Percentiles rank a stretch among this genome's conserved stretches.
phyloP scores from a whole-genome alignment of 1,140 invertebrate genomes.

The Zelostemma sp. region DNA sequence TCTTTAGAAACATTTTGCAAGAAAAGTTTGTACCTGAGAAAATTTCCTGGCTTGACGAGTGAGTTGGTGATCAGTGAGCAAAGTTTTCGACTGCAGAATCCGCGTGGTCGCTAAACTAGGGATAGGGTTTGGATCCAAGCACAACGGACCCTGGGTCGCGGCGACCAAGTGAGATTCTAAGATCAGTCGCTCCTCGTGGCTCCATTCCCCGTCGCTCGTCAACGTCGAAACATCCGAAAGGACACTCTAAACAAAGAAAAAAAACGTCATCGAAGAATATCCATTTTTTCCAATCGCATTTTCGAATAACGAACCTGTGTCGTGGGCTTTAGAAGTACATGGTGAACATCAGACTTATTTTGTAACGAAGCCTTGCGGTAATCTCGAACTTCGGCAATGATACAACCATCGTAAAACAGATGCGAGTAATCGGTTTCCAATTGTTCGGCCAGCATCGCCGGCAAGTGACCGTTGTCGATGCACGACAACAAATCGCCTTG shows the following conservation, averaged over 20 bases:
- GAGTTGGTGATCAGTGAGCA: slow-evolving; percentile 81
- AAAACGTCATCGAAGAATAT: background rate
- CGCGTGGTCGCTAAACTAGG: slow-evolving; percentile 81
- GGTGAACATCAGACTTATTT: slow-evolving; percentile 81
- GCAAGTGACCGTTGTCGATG: slow-evolving; percentile 89
- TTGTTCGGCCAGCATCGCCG: slow-evolving; percentile 86
- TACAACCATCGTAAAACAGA: slow-evolving; percentile 92
- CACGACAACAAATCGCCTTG: slow-evolving; percentile 82
- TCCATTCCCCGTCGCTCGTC: slow-evolving; percentile 78
- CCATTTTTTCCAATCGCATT: background rate
- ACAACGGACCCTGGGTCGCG: slow-evolving; percentile 86
- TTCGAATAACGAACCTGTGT: slow-evolving; percentile 76
- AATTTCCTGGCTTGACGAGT: slow-evolving; percentile 81
- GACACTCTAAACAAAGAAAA: slow-evolving; percentile 73
- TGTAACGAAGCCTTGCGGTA: slow-evolving; percentile 83
- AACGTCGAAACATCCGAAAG: slow-evolving; percentile 81
- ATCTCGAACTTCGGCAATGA: slow-evolving; percentile 92
- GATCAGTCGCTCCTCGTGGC: slow-evolving; percentile 81
- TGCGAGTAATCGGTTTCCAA: slow-evolving; percentile 83
- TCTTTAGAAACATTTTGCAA: too few relatives aligned
- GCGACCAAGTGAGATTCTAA: slow-evolving; percentile 87
- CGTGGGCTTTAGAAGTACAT: slow-evolving; percentile 90
- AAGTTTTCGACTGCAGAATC: slow-evolving; percentile 79
- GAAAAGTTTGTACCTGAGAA: slow-evolving; percentile 73
- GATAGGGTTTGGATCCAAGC: slow-evolving; percentile 86